Conservation (phyloP, 1,140 invertebrate species). For the Temnothorax nylanderi region DNA sequence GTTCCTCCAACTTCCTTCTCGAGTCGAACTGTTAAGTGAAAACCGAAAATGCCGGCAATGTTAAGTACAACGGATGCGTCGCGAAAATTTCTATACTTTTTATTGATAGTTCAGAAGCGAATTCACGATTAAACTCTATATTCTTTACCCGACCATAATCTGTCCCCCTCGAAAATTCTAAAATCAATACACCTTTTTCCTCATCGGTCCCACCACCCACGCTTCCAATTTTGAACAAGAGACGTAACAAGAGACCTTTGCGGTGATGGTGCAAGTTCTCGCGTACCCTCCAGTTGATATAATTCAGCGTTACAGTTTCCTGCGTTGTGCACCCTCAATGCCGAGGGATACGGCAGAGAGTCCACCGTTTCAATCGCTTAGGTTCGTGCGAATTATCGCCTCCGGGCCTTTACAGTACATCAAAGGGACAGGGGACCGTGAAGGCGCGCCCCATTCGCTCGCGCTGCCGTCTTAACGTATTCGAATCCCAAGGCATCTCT, state of each 20-base stretch:
- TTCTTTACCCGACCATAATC: neutral
- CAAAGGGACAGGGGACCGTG: conserved; percentile 67
- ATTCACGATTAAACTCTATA: neutral
- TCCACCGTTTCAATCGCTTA: conserved; percentile 70
- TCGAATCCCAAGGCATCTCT: conserved; percentile 60
- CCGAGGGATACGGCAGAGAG: conserved; percentile 24
- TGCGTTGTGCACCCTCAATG: conserved; percentile 6
- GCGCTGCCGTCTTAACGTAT: conserved; percentile 66
- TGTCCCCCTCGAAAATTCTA: neutral
- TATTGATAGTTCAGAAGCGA: neutral
- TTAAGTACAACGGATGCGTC: neutral
- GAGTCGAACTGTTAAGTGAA: neutral
- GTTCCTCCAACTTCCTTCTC: neutral
- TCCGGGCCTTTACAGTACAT: conserved; percentile 64
- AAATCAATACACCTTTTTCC: neutral
- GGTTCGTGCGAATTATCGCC: conserved; percentile 74
- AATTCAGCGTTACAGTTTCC: conserved; percentile 43
- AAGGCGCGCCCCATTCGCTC: conserved; percentile 51
- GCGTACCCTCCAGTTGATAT: conserved; percentile 14
- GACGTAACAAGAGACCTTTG: neutral
- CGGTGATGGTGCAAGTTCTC: conserved; percentile 29
- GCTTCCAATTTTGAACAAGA: neutral
- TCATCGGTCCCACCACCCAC: neutral
- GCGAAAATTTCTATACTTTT: neutral
- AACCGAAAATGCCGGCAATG: neutral